Evolutionary conservation across 2,113 vertebrate species (phyloP), one percentile per base, ranked within the genome.

Genomic region (Gila orcuttii): DNA sequence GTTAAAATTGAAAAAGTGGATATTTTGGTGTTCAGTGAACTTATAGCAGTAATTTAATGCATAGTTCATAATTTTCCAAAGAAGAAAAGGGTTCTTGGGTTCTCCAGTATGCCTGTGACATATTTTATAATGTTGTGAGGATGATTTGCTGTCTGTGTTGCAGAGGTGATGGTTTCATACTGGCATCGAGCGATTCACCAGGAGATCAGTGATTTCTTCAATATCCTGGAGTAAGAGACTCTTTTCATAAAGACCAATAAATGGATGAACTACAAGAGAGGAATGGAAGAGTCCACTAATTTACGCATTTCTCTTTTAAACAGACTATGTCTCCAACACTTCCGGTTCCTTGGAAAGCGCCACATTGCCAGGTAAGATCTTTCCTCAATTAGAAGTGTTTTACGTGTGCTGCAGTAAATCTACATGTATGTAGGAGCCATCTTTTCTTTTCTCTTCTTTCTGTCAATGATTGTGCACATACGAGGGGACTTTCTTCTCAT

Each of bases 311-410:
- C 17, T 60, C 12, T 9, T 52, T 50, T 4, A 47, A 79, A 93
- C 92, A 99, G 98, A 85, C 95, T 99, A 82, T 99, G 97, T 92
- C 96, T 99, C 79, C 98, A 99, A 93, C 98, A 98, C 94, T 99
- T 99, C 93, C 94, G 97, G 88, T 99, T 99, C 81, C 93, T 99
- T 12, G 98, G 98, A 80, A 99, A 99, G 91, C 96, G 97, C 82
- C 97, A 98, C 91, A 98, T 99, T 87, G 95, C 98, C 90, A 97
- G 97, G 98, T 99, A 95, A 93, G 45, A 69, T 36, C 4, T 36
- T n/a, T 28, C 33, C 83, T 50, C 33, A 17, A 12, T 28, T 0
- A 19, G 28, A 62, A 25, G n/a, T 62, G 59, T 25, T 62, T 12
- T 4, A 12, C 3, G 3, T 60, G 10, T 62, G 15, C 6, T 7